Evolutionary conservation across 2,888 invertebrate genomes (phyloP), one percentile per base, ranked within the genome.

Genomic region (Conistra vaccinii): DNA sequence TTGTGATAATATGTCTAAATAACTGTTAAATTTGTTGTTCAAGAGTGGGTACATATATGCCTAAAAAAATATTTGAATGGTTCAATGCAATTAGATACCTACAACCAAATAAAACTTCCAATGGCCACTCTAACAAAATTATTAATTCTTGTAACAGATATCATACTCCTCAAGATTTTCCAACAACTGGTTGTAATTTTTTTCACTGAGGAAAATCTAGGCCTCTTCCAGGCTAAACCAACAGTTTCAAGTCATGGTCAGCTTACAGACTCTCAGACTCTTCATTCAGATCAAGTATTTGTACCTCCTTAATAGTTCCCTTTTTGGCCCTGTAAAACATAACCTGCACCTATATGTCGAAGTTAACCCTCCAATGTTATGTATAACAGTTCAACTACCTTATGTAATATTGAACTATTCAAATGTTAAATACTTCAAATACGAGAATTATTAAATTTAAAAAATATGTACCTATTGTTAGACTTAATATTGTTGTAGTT

Each of bases 1-100:
- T 91, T 91, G 90, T 91, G 90, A 90, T 92, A 90, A 87, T 89
- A 85, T 88, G 73, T 89, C 86, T 89, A 85, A 84, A 85, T 84
- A 85, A 86, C 80, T 84, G 78, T 86, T 84, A 85, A 86, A 88
- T 82, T 86, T 88, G 80, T 86, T 77, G 73, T 81, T 87, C 78
- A 81, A 74, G 70, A 73, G 69, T 85, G 77, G 72, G 81, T 84
- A 85, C 76, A 80, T 66, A 80, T 77, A 80, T 42, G 69, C 69
- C 70, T 75, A 35, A 69, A 73, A 60, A 61, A 71, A 83, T 80
- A 74, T 77, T 86, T 89, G 83, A 73, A 85, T 85, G 81, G 89
- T 89, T 88, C 89, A 88, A 88, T 82, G 57, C 62, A 69, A 48
- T 32, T 23, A 66, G 1, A 60, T 68, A n/a, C n/a, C n/a, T n/a